Evolutionary conservation across 2,888 invertebrate genomes (phyloP), one percentile per base, ranked within the genome.

Genomic region (Mythimna impura): DNA sequence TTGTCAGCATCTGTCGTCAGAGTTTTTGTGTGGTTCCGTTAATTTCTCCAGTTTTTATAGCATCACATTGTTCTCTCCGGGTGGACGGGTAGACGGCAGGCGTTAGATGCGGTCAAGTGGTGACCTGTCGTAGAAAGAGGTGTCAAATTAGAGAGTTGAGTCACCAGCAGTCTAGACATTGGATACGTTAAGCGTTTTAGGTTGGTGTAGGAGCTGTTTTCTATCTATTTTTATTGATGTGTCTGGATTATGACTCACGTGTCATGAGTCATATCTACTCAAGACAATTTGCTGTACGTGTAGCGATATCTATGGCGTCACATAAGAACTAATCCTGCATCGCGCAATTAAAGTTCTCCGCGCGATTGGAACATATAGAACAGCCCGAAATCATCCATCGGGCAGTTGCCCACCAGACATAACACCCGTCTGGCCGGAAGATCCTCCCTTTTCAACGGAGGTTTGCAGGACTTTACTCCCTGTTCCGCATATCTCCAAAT

Each of bases 1-100:
- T 93, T 93, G 93, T 93, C 92, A 91, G 92, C 94, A 94, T 94
- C 95, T 95, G 95, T 92, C 91, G 90, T 85, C 78, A 64, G 78
- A 90, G 91, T 93, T 87, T 94, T 87, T 93, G 90, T 92, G 78
- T 76, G 76, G 89, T 89, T 88, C 88, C 89, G 91, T 93, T 90
- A 90, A 93, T 93, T 94, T 89, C 89, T 90, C 88, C 85, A 71
- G 78, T 76, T 86, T 92, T 93, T 91, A 84, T 85, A 61, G 55
- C 73, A 68, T 80, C 82, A 71, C 84, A 87, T 90, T 91, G 89
- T 89, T 89, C 83, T 89, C 86, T 86, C 80, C 76, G 54, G 73
- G 34, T 17, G 14, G n/a, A 88, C 91, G 91, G 92, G 89, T 89
- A 91, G 87, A 75, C 86, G 86, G 71, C 86, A 84, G 66, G 30